phyloP scores from a whole-genome alignment of 1,140 invertebrate genomes.

The Drosophila kepulauana region DNA sequence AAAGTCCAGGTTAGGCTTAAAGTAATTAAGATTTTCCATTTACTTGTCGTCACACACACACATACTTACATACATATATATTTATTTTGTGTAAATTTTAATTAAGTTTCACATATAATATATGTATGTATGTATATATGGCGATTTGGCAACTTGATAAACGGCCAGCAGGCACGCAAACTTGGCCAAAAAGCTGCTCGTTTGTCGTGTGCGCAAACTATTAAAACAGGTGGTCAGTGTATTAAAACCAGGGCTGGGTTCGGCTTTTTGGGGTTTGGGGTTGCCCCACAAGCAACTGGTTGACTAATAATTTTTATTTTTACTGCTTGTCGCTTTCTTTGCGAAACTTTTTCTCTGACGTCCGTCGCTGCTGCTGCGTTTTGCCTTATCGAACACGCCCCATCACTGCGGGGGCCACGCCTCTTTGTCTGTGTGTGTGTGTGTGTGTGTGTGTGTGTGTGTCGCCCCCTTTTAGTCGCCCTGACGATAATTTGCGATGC shows the following conservation, averaged over 20 bases:
- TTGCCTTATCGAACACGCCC: constrained; percentile 36
- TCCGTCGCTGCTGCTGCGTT: too few relatives aligned
- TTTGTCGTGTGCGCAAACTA: constrained; percentile 61
- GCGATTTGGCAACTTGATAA: constrained; percentile 66
- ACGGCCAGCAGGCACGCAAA: constrained; percentile 65
- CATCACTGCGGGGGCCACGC: constrained; percentile 3
- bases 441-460: neutral
- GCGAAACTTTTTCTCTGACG: too few relatives aligned
- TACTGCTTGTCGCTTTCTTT: neutral
- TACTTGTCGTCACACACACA: neutral
- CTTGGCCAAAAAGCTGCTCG: constrained; percentile 65
- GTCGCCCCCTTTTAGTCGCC: constrained; percentile 9
- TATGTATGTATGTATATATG: constrained; percentile 24
- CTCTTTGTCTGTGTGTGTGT: neutral
- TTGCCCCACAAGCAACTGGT: constrained; percentile 65
- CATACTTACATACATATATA: neutral
- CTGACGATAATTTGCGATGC: constrained; percentile 33
- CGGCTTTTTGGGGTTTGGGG: neutral
- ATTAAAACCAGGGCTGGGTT: constrained; percentile 34
- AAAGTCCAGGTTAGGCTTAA: constrained; percentile 47
- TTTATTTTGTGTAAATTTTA: constrained; percentile 66
- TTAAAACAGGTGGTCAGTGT: constrained; percentile 75
- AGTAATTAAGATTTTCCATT: constrained; percentile 46
- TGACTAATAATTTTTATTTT: constrained; percentile 61
- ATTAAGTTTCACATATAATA: constrained; percentile 58